Evolutionary conservation across 2,113 vertebrate species (phyloP), one percentile per base, ranked within the genome.

Genomic region (Peromyscus polionotus): DNA sequence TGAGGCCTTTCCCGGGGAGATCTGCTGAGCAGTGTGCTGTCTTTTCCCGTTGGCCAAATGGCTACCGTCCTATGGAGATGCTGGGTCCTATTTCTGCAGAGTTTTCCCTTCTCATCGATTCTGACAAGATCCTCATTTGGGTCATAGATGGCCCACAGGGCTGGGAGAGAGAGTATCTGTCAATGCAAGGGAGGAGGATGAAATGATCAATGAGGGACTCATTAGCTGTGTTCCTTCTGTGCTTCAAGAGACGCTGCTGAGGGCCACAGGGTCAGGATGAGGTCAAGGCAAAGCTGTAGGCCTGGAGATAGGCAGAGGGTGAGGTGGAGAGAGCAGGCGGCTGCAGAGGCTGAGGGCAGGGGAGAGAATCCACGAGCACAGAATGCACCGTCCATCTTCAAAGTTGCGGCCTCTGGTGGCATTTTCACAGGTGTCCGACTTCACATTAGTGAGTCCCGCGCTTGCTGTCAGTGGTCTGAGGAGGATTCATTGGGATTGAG

Each of bases 11-110:
- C 54, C 92, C 73, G 67, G 61, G 88, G 19, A 95, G 68, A 36
- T 3, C 19, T 0, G 10, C 1, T 84, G 26, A 3, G 33, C 31
- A 2, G 59, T 33, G 17, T 10, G 4, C 57, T 10, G 10, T 17
- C 0, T 0, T 33, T 83, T 84, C 54, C 68, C 61, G 9, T 11
- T 12, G 88, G 72, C 80, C 17, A 1, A 28, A 70, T n/a, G 79
- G 12, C 22, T 45, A 36, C 11, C 0, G 0, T 39, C 59, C 65
- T 28, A 42, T 54, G 75, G 80, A 61, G 88, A 57, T 5, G 28
- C 59, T 65, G 48, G 72, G 26, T n/a, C 57, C 7, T 51, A 12
- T 85, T 67, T 94, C 33, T 28, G 24, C 45, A 31, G 36, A 28
- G 79, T 16, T 59, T 17, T 88, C 39, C 70, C 6, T 90, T 67